A percentile compares a stretch with the other conserved stretches of the same genome.
Evolutionary conservation across 2,888 invertebrate species (phyloP).

Genomic region (Branchipolynoe longqiensis): DNA sequence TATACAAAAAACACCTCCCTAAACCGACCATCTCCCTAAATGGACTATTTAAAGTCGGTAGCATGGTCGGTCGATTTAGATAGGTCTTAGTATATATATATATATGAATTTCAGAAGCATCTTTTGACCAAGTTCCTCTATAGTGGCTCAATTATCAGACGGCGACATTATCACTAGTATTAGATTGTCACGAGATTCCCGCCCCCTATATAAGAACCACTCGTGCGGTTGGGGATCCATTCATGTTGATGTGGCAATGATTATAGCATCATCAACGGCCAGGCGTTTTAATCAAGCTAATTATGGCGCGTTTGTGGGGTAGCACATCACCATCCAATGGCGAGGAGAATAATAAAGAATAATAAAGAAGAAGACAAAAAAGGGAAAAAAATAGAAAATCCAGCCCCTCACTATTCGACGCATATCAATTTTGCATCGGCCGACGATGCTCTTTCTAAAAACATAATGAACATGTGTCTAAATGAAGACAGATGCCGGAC

Average conservation of each 20-base stretch:
- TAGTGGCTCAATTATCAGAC: too few species aligned
- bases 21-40: too few species aligned
- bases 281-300: slow-evolving; percentile 32
- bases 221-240: too few species aligned
- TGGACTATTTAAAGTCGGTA: too few species aligned
- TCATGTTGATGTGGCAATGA: slow-evolving; percentile 4
- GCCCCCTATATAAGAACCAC: too few species aligned
- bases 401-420: background rate
- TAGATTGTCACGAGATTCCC: background rate
- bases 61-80: too few species aligned
- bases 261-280: background rate
- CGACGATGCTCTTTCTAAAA: background rate
- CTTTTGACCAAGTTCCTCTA: too few species aligned
- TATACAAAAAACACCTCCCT: too few species aligned
- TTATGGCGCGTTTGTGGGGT: slow-evolving; percentile 12
- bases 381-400: background rate
- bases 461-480: slow-evolving; percentile 10
- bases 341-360: too few species aligned
- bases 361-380: background rate
- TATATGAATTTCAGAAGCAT: too few species aligned
- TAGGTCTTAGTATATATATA: too few species aligned
- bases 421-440: slow-evolving; percentile 6
- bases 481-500: slow-evolving; percentile 6
- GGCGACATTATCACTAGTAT: background rate
- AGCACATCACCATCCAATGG: too few species aligned